Evolutionary conservation across 2,797 vertebrate genomes (phyloP).

Genomic region (Octomys mimax): DNA sequence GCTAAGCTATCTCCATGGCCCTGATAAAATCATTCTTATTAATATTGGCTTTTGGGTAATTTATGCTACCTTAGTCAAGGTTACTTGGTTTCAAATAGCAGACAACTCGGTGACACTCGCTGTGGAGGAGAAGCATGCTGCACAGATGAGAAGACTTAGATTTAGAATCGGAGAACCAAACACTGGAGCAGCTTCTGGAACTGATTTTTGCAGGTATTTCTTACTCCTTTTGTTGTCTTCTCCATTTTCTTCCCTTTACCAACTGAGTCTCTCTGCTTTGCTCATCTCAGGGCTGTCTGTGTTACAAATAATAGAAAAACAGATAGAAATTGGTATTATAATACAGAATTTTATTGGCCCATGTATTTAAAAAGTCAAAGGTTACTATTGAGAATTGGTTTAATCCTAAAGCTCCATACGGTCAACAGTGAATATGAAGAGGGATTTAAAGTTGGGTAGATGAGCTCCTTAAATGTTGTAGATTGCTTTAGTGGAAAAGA

Average conservation of each 20-base stretch:
- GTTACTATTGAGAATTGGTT: not conserved
- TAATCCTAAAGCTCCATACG: not conserved
- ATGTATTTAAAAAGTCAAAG: not conserved
- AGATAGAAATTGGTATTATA: not conserved
- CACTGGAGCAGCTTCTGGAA: not conserved
- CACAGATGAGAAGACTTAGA: not conserved
- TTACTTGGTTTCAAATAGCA: slow-evolving; percentile 25
- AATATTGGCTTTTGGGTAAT: not conserved
- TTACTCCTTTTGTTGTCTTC: not conserved
- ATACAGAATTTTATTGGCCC: slow-evolving; percentile 9
- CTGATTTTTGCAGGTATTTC: not conserved
- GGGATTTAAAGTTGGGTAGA: not conserved
- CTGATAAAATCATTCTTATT: slow-evolving; percentile 48
- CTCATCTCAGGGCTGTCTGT: not conserved
- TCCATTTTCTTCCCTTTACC: not conserved
- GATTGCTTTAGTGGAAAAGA: not conserved
- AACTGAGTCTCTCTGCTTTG: not conserved
- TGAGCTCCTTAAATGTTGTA: not conserved
- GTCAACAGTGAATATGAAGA: not conserved
- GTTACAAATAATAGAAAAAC: slow-evolving; percentile 1
- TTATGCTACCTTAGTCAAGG: not conserved
- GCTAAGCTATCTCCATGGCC: no score
- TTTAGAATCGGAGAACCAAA: not conserved
- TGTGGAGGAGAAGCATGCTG: not conserved
- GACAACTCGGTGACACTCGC: not conserved